Base-by-base conservation (phyloP, 2,113 vertebrate species). In the Accipiter cooperii region DNA sequence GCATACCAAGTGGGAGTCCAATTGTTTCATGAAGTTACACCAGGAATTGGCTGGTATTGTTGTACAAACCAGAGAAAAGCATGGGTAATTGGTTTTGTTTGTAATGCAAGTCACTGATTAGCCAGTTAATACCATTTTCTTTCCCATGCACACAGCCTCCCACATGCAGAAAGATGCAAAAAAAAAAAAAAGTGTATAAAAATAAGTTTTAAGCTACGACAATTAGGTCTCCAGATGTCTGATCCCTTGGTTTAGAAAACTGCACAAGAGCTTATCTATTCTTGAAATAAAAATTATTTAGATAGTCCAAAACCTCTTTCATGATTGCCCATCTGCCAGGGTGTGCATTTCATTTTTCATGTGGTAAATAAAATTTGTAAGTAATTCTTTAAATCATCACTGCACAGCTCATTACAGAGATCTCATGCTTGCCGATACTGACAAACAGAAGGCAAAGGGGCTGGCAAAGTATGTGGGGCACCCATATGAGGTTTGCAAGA, bases 141-240 rank as follows among this genome's bases (percentile, higher is more conserved):
- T 77, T 58, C 26, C 12, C 24, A 28, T 77, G 21, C 40, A 36
- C 12, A 4, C 51, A 73, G 17, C 44, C 33, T 38, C 55, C 74
- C 25, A 31, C 60, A 57, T 9, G 44, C 6, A 13, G 31, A 85
- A 85, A 64, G 38, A 75, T 55, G 38, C 0, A 3, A 89, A 90
- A 90, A 47, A 44, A 46, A 46, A 47, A 82, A 75, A 34, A 7
- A 28, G 44, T 64, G 44, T 64, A 71, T 77, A 90, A 96, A 96
- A 97, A 91, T 80, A 96, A 69, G 57, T 69, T 92, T 80, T 77
- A 91, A 91, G 54, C 84, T 82, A 83, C 4, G 10, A 54, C 87
- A 96, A 60, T 95, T 87, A 91, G n/a, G 64, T 95, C 83, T 96
- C 96, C 88, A 94, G 86, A 71, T 94, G 81, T 74, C 61, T 74